Evolutionary conservation across 2,888 invertebrate genomes (phyloP).

Genomic region (Euphydryas editha): DNA sequence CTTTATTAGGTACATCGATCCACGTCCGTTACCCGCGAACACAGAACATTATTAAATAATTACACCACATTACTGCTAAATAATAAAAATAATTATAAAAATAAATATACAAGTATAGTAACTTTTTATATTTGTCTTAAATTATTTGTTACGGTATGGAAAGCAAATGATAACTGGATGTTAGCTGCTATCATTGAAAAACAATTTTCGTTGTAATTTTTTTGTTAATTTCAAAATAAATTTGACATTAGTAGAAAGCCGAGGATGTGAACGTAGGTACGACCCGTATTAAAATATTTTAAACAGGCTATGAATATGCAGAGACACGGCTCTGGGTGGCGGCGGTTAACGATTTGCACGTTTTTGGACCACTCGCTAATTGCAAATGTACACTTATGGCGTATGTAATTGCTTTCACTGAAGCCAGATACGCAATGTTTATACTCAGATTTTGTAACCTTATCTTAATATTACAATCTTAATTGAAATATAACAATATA

Average conservation of each 20-base stretch:
- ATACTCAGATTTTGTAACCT: constrained; percentile 58
- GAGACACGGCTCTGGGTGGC: constrained; percentile 76
- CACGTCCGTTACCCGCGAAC: constrained; percentile 36
- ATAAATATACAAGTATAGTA: too few species aligned
- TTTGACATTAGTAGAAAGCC: constrained; percentile 76
- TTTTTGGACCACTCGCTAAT: constrained; percentile 82
- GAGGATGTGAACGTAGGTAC: constrained; percentile 65
- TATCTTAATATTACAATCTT: constrained; percentile 38
- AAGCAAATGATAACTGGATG: constrained; percentile 5
- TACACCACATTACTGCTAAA: neutral
- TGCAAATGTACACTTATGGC: constrained; percentile 81
- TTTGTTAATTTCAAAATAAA: constrained; percentile 56
- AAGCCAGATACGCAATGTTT: constrained; percentile 68
- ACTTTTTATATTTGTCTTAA: too few species aligned
- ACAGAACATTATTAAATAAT: neutral
- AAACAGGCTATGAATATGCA: constrained; percentile 83
- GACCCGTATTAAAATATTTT: constrained; percentile 82
- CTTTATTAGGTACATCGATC: constrained; percentile 59
- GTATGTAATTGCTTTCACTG: constrained; percentile 80
- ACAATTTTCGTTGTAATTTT: constrained; percentile 35
- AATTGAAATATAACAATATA: neutral
- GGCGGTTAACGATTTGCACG: constrained; percentile 82
- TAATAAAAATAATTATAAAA: neutral
- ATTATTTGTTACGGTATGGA: neutral
- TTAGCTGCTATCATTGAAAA: constrained; percentile 31